Percentiles rank a stretch among this genome's conserved stretches.
Conservation (phyloP, 2,797 vertebrate genomes). For the Rhinella marina region DNA sequence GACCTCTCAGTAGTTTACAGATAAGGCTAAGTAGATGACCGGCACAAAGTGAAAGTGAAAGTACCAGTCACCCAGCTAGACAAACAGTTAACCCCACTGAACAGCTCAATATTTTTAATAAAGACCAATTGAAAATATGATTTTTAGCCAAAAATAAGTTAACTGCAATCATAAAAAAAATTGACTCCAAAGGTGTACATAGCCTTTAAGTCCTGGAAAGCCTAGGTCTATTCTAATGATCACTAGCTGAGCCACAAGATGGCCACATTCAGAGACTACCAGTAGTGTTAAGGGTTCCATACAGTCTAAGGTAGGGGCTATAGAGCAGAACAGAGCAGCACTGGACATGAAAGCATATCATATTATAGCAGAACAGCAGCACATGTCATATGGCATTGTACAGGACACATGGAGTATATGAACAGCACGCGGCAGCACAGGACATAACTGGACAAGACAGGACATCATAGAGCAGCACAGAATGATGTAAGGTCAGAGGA, state of each 20-base stretch:
- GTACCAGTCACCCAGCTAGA: too few species aligned
- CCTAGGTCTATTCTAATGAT: not conserved
- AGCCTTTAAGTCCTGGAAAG: too few species aligned
- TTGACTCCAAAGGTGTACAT: too few species aligned
- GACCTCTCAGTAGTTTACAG: too few species aligned
- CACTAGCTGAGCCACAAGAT: not conserved
- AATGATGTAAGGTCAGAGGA: not conserved
- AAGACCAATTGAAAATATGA: too few species aligned
- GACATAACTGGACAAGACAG: slow-evolving; percentile 14
- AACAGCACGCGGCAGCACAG: slow-evolving; percentile 14
- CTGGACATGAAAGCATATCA: not conserved
- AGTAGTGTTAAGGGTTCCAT: not conserved
- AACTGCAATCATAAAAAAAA: too few species aligned
- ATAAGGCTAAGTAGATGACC: too few species aligned
- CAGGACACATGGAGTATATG: slow-evolving; percentile 16
- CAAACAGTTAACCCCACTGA: too few species aligned
- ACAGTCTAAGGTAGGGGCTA: not conserved
- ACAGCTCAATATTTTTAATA: too few species aligned
- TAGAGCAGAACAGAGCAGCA: not conserved
- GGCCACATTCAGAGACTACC: not conserved
- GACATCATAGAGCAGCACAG: not conserved
- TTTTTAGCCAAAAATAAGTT: too few species aligned
- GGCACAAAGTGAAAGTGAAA: too few species aligned
- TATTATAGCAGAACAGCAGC: not conserved
- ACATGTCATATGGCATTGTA: not conserved